Percentiles rank a stretch among this genome's conserved stretches.
These are phyloP conservation scores for Pantherophis alleghaniensis DNA, from an alignment of 2,797 vertebrate genomes.

Conservation along the genomic window DNA sequence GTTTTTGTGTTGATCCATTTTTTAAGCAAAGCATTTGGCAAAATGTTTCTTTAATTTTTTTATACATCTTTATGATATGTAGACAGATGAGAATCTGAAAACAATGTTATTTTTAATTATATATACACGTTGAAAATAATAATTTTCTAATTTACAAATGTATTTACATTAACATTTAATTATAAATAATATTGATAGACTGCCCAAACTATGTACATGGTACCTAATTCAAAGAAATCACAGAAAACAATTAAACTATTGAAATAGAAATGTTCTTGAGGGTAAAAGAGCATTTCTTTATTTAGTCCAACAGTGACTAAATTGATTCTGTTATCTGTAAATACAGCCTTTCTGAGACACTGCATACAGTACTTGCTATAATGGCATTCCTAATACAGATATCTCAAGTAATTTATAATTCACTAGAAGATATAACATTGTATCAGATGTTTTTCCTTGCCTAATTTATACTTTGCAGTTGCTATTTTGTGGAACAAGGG, in stretches of 20 bases:
- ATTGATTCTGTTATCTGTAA: neutral
- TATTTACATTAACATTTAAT: neutral
- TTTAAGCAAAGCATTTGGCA: neutral
- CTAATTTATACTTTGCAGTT: neutral
- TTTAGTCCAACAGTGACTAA: constrained; percentile 9
- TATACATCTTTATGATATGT: neutral
- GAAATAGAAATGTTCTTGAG: neutral
- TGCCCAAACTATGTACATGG: neutral
- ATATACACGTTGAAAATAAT: neutral
- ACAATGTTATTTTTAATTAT: neutral
- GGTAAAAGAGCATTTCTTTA: neutral
- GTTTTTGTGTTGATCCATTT: neutral
- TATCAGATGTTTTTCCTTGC: neutral
- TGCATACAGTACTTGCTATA: neutral
- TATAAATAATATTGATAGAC: neutral
- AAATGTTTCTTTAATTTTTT: neutral
- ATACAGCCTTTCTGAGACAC: neutral
- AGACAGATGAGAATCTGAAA: neutral
- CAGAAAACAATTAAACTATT: neutral
- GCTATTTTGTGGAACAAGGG: too few species aligned
- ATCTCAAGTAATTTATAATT: neutral
- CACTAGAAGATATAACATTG: neutral
- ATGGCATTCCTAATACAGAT: neutral
- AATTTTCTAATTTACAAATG: neutral
- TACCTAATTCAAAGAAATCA: neutral